Conservation (phyloP, 2,797 vertebrate species). For the Falco berigora region DNA sequence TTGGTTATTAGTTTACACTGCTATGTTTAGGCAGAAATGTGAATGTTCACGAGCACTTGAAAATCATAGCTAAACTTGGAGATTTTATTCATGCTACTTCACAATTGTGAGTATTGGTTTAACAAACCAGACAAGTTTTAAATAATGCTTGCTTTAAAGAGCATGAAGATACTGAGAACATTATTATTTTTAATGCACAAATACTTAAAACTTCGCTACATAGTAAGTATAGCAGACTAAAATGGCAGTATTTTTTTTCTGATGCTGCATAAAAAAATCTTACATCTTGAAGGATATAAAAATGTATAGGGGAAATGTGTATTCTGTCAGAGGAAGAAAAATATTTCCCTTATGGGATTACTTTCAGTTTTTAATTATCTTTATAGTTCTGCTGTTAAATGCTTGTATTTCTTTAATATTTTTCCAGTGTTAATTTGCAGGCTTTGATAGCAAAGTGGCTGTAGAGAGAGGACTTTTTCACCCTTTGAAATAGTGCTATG, state of each 20-base stretch:
- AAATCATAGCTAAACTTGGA: neutral
- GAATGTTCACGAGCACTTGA: neutral
- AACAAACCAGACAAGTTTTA: neutral
- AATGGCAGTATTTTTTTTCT: neutral
- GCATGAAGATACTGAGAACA: neutral
- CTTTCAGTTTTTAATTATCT: neutral
- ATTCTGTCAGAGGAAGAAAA: neutral
- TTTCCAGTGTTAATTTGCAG: neutral
- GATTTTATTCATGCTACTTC: neutral
- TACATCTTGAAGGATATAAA: neutral
- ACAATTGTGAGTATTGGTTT: neutral
- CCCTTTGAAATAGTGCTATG: rapidly evolving
- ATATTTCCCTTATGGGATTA: neutral
- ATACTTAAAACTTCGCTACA: neutral
- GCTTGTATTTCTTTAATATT: neutral
- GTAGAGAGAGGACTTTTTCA: neutral
- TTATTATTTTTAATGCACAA: neutral
- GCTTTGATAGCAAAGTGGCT: neutral
- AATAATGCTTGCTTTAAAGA: neutral
- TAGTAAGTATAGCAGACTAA: neutral
- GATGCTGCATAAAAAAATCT: neutral
- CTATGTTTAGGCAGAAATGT: neutral
- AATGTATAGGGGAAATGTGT: neutral
- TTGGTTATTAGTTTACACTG: neutral
- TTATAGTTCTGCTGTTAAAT: neutral